Base-by-base conservation (phyloP, 2,888 invertebrate species). In the Polydrusus tereticollis region DNA sequence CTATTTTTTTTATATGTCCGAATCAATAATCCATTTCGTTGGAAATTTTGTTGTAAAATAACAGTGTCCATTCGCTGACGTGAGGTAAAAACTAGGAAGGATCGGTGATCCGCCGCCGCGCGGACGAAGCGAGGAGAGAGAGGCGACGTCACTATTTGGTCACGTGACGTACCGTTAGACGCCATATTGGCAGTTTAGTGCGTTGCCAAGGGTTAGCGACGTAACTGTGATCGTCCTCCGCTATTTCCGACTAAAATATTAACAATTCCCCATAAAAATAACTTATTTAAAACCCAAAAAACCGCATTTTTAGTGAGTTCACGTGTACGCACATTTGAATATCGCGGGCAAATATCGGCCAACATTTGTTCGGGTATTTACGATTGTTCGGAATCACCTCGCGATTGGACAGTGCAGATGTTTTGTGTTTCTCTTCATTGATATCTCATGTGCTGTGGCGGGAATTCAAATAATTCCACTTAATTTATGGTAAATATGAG, bases 181-280 rank as follows among this genome's bases (percentile, higher is more conserved):
- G 88, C 88, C 88, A 88, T 88, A 88, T 88, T 88, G 87, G 87
- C 86, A 87, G 86, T 86, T 87, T 84, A 85, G 86, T 86, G 85
- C 83, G 82, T 84, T 81, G 83, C 83, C 83, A 84, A 85, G 86
- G 86, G 87, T 86, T 85, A 85, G 86, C 84, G 85, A 85, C 85
- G 86, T 86, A 84, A 80, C 78, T 78, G 79, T 78, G 71, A 68
- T 74, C 75, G 77, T 76, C 77, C 78, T 75, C 74, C 65, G 64
- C 70, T 71, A 77, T 77, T 77, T 77, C 66, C 67, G 59, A 70
- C 70, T 62, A 64, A 71, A 76, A 72, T 69, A 75, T 38, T 23
- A n/a, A 36, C 38, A 38, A 52, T 55, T 14, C 26, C 47, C 52
- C 7, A 41, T 23, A 8, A 33, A 38, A 71, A 65, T 26, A 59